Evolutionary conservation across 2,113 vertebrate species (phyloP).

Genomic region (Budorcas taxicolor): DNA sequence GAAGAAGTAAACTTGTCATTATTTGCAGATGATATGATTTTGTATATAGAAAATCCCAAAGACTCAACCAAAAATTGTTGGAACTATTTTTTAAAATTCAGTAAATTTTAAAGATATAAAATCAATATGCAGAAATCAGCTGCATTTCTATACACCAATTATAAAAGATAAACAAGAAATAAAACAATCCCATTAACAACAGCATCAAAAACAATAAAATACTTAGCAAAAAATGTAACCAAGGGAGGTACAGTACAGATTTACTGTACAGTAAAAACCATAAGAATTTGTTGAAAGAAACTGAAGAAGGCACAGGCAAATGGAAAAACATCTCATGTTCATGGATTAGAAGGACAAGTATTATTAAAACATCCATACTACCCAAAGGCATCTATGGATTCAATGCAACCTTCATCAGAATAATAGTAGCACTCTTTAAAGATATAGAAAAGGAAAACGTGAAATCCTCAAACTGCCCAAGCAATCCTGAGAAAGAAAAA

Average conservation of each 20-base stretch:
- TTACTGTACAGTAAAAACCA: neutral
- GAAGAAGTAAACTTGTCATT: neutral
- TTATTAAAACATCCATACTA: neutral
- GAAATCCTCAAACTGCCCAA: neutral
- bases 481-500: neutral
- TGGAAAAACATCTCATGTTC: neutral
- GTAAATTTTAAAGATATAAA: neutral
- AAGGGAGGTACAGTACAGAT: neutral
- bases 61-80: neutral
- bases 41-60: neutral
- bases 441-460: neutral
- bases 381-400: neutral
- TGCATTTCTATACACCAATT: neutral
- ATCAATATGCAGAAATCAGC: neutral
- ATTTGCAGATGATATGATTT: neutral
- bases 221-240: neutral
- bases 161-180: neutral
- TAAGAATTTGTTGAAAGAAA: neutral
- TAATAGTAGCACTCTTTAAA: neutral
- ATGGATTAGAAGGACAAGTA: neutral
- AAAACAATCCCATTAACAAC: neutral
- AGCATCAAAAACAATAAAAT: neutral
- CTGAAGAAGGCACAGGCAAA: neutral
- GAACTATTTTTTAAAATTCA: neutral
- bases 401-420: neutral